These are phyloP conservation scores for Eupsilia transversa DNA, from an alignment of 2,888 invertebrate species.

Conservation along the genomic window DNA sequence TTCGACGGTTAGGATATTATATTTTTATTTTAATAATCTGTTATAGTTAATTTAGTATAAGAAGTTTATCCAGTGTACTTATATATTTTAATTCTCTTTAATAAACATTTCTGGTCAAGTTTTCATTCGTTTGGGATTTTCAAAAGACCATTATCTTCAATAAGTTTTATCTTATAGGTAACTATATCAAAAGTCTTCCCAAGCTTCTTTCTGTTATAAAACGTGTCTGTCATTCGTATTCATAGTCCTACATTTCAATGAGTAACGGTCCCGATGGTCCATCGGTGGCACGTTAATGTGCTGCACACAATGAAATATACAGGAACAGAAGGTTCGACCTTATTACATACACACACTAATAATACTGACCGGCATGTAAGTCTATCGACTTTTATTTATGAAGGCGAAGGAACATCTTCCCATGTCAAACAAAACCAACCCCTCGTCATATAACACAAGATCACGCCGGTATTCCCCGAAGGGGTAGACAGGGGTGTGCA, in stretches of 20 bases:
- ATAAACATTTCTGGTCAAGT: too few relatives aligned
- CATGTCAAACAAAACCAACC: background rate
- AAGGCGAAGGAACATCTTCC: background rate
- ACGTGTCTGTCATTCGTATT: slow-evolving; percentile 7
- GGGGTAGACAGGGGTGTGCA: background rate
- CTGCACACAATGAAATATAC: background rate
- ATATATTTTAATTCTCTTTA: too few relatives aligned
- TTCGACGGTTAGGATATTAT: too few relatives aligned
- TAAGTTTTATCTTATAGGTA: background rate
- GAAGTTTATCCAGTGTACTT: too few relatives aligned
- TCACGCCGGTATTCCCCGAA: background rate
- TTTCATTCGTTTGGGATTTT: background rate
- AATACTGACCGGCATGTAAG: background rate
- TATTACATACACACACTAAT: background rate
- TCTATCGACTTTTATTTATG: too few relatives aligned
- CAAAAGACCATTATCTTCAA: background rate
- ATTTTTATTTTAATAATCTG: too few relatives aligned
- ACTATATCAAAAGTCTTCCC: background rate
- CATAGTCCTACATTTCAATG: slow-evolving; percentile 34
- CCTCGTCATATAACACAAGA: too few relatives aligned
- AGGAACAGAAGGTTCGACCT: slow-evolving; percentile 24
- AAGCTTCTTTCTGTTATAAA: background rate
- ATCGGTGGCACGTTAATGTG: slow-evolving; percentile 4
- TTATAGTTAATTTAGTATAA: too few relatives aligned
- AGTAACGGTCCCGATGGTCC: slow-evolving; percentile 38